A percentile compares a stretch with the other conserved stretches of the same genome.
Conservation (phyloP, 2,888 invertebrate genomes). For the Drosophila prostipennis region DNA sequence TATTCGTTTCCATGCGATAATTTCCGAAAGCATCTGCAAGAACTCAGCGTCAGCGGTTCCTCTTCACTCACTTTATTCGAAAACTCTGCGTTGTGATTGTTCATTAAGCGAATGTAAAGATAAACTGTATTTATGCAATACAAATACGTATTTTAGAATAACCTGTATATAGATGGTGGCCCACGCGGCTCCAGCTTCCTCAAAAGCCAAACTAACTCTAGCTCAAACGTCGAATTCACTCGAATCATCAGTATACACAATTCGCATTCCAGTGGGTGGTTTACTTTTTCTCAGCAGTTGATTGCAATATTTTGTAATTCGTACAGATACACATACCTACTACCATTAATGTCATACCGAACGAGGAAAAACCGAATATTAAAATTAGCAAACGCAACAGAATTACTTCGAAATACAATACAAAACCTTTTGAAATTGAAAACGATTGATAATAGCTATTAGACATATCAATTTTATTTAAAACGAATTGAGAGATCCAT, state of each 20-base stretch:
- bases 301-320: conserved; percentile 41
- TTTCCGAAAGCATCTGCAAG: conserved; percentile 22
- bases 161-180: conserved; percentile 51
- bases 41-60: conserved; percentile 48
- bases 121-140: conserved; percentile 51
- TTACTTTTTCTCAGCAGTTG: conserved; percentile 46
- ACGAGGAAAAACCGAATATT: conserved; percentile 8
- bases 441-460: conserved; percentile 85
- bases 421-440: conserved; percentile 70
- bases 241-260: conserved; percentile 59
- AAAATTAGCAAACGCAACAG: conserved; percentile 40
- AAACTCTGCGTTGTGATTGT: conserved; percentile 84
- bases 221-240: conserved; percentile 59
- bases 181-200: conserved; percentile 11
- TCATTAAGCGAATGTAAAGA: conserved; percentile 80
- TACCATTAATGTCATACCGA: conserved; percentile 32
- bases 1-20: conserved; percentile 4
- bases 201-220: conserved; percentile 38
- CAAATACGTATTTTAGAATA: conserved; percentile 43
- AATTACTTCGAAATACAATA: conserved; percentile 65
- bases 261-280: conserved; percentile 32
- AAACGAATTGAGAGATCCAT: conserved; percentile 49
- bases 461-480: conserved; percentile 84
- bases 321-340: conserved; percentile 30
- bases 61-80: conserved; percentile 76